These are phyloP conservation scores for Myocastor coypus DNA, from an alignment of 2,113 vertebrate species.

Conservation along the genomic window DNA sequence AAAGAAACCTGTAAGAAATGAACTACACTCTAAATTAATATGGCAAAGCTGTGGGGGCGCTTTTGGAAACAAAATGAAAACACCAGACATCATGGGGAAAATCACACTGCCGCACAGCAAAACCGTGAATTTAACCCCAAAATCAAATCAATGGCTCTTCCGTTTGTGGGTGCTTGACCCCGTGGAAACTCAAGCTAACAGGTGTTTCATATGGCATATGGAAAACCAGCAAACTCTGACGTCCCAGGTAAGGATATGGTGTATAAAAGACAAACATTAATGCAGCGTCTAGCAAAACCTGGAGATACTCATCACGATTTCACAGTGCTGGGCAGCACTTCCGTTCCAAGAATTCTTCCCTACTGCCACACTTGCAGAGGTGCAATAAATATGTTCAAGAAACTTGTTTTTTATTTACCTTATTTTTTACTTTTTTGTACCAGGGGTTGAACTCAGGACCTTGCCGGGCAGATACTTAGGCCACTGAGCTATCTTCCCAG, in stretches of 20 bases:
- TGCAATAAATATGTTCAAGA: neutral
- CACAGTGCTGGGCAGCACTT: neutral
- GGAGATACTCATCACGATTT: neutral
- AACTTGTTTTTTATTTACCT: neutral
- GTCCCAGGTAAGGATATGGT: neutral
- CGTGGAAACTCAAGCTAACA: neutral
- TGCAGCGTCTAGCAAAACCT: neutral
- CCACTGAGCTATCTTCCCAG: too few relatives aligned
- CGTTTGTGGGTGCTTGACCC: neutral
- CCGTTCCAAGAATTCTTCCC: neutral
- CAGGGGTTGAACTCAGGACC: too few relatives aligned
- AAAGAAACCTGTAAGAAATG: neutral
- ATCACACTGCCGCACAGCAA: neutral
- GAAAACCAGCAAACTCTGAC: neutral
- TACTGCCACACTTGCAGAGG: neutral
- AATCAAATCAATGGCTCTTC: neutral
- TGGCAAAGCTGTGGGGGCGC: neutral
- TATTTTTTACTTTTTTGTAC: too few relatives aligned
- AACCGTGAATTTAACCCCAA: neutral
- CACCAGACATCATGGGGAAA: neutral
- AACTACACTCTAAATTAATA: conserved; percentile 24
- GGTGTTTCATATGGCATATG: neutral
- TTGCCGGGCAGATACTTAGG: too few relatives aligned
- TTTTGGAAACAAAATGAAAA: conserved; percentile 37
- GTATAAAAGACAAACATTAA: neutral